These are phyloP conservation scores for Toxostoma redivivum DNA, from an alignment of 2,113 vertebrate genomes.

Conservation along the genomic window DNA sequence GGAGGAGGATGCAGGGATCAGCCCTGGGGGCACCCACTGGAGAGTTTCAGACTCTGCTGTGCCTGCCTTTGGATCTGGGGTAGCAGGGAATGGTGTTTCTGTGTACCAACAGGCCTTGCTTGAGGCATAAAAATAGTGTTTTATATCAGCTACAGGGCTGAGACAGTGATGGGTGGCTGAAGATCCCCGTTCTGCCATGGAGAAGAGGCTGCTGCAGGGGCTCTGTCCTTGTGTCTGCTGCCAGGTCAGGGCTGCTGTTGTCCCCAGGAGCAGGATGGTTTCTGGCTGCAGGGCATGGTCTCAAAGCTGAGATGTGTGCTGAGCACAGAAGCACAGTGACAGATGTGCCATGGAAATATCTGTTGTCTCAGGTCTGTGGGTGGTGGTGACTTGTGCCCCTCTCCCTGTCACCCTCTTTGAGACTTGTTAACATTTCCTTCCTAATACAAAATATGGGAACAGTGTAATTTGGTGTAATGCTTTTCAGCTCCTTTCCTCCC, in stretches of 20 bases:
- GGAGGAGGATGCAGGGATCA: background rate
- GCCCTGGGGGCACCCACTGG: background rate
- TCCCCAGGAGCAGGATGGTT: background rate
- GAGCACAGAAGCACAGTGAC: background rate
- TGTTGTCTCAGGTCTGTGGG: background rate
- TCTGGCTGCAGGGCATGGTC: background rate
- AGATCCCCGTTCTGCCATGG: background rate
- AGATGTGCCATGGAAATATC: background rate
- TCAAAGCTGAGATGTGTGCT: background rate
- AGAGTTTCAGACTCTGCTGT: background rate
- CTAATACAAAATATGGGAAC: background rate
- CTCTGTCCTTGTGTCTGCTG: background rate
- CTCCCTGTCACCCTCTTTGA: background rate
- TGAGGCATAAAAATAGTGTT: fast-evolving
- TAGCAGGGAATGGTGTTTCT: background rate
- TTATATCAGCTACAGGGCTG: background rate
- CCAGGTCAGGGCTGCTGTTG: background rate
- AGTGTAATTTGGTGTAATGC: background rate
- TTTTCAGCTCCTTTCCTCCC: background rate
- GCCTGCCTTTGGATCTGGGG: background rate
- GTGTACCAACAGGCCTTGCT: background rate
- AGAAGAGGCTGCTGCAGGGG: background rate
- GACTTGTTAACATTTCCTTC: background rate
- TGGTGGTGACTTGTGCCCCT: background rate
- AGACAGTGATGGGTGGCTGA: background rate